Percentiles rank a stretch among this genome's conserved stretches.
Evolutionary conservation across 2,113 vertebrate genomes (phyloP).

Genomic region (Calidris pygmaea): DNA sequence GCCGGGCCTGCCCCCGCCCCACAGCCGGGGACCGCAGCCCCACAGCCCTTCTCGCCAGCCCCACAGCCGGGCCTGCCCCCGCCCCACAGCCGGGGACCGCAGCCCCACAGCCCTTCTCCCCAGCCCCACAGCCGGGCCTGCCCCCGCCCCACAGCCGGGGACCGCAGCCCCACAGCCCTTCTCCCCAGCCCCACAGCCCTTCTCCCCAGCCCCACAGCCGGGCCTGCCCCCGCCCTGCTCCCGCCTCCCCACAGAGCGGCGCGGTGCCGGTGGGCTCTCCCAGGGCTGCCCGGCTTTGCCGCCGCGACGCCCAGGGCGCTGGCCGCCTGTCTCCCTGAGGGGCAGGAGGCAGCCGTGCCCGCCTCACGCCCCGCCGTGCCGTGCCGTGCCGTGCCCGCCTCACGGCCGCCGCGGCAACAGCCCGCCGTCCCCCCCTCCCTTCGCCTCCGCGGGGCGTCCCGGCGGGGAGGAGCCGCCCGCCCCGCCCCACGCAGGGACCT

Average conservation of each 20-base stretch:
- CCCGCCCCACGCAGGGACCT: background rate
- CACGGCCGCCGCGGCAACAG: background rate
- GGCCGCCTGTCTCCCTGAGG: no score
- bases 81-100: no score
- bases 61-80: background rate
- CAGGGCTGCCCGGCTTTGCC: background rate
- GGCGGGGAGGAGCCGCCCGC: background rate
- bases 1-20: background rate
- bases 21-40: no score
- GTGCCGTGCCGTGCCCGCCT: no score
- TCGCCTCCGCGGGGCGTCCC: background rate
- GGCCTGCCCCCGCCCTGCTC: background rate
- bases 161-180: no score
- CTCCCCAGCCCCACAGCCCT: background rate
- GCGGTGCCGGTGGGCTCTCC: background rate
- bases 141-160: no score
- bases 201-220: background rate
- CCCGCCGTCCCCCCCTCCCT: background rate
- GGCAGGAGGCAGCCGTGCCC: fast-evolving
- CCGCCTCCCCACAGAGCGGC: background rate
- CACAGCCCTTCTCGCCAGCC: background rate
- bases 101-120: background rate
- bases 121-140: background rate
- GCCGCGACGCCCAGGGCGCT: background rate
- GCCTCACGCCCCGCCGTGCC: no score